A percentile compares a stretch with the other conserved stretches of the same genome.
Conservation (phyloP, 2,113 vertebrate genomes). For the Indicator maculatus region DNA sequence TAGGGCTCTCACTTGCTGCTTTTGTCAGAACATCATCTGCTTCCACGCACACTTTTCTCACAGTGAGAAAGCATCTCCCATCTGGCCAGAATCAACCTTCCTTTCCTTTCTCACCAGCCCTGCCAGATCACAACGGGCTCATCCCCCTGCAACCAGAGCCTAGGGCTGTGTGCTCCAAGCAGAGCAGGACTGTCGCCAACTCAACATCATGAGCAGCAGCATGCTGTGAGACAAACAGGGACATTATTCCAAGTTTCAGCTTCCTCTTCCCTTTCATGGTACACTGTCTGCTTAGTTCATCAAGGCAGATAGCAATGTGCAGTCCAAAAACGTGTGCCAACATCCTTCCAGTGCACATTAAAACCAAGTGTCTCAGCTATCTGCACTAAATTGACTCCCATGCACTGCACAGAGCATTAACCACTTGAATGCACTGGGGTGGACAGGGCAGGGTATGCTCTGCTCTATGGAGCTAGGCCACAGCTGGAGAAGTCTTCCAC, state of each 20-base stretch:
- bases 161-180: not conserved
- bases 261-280: slow-evolving; percentile 59
- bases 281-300: slow-evolving; percentile 68
- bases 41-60: slow-evolving; percentile 74
- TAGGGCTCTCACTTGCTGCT: slow-evolving; percentile 46
- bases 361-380: slow-evolving; percentile 1
- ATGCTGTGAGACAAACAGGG: slow-evolving; percentile 62
- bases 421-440: not conserved
- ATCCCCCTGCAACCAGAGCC: slow-evolving; percentile 64
- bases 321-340: slow-evolving; percentile 54
- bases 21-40: slow-evolving; percentile 70
- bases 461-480: not conserved
- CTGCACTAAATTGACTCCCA: slow-evolving; percentile 50
- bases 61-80: slow-evolving; percentile 67
- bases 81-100: slow-evolving; percentile 78
- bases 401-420: slow-evolving; percentile 19
- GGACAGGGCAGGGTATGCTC: not conserved
- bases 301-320: slow-evolving; percentile 32
- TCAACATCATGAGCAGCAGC: slow-evolving; percentile 54
- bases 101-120: slow-evolving; percentile 81
- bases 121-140: slow-evolving; percentile 74
- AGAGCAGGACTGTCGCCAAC: slow-evolving; percentile 15
- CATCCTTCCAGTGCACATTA: slow-evolving; percentile 58
- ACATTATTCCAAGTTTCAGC: slow-evolving; percentile 12
- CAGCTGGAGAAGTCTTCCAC: not conserved